Evolutionary conservation across 2,888 invertebrate species (phyloP).

Genomic region (Timema cristinae): DNA sequence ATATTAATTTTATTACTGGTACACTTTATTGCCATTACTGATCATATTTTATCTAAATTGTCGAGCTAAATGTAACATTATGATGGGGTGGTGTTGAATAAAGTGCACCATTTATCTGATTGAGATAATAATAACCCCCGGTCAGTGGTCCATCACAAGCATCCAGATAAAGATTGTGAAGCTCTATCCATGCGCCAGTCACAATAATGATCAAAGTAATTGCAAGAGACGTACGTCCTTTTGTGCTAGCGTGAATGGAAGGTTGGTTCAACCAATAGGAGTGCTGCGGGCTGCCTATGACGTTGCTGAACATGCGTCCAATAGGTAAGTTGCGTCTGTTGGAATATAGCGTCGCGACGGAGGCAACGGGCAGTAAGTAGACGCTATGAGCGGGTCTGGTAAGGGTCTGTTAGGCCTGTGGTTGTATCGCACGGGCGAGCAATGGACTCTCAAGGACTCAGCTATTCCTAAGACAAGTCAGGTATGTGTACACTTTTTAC

Average conservation of each 20-base stretch:
- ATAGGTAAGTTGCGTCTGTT: conserved; percentile 1
- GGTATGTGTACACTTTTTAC: no score
- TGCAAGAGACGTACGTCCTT: neutral
- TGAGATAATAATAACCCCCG: no score
- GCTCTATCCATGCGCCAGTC: no score
- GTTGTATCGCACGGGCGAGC: conserved; percentile 83
- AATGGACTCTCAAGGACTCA: conserved; percentile 75
- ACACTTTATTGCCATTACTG: no score
- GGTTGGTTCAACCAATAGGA: neutral
- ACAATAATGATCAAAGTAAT: neutral
- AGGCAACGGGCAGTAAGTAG: conserved; percentile 11
- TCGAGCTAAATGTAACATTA: no score
- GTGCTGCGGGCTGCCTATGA: neutral
- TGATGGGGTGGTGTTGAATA: no score
- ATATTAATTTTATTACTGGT: no score
- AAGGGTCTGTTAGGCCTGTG: conserved; percentile 85
- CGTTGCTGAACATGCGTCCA: neutral
- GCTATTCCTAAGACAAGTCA: no score
- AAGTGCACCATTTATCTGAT: no score
- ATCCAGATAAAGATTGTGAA: neutral
- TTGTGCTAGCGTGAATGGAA: neutral
- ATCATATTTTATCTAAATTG: no score
- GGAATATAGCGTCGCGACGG: conserved; percentile 5
- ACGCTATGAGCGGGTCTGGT: conserved; percentile 82
- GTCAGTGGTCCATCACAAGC: no score